Conservation (phyloP, 2,797 vertebrate species). For the Mastacembelus armatus region DNA sequence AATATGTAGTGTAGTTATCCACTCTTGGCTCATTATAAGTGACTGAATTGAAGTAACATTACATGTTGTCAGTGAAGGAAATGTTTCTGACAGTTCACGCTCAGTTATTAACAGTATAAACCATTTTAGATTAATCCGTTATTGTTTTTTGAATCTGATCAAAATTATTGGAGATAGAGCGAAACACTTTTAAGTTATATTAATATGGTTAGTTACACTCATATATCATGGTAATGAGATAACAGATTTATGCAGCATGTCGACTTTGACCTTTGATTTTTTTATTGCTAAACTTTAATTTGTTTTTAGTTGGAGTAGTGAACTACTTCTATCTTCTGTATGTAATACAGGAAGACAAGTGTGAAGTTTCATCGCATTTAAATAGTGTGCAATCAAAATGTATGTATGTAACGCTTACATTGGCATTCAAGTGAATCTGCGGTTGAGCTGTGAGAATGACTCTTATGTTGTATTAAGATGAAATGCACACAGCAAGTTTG, state of each 20-base stretch:
- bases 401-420: constrained; percentile 16
- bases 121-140: neutral
- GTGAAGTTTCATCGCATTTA: constrained; percentile 38
- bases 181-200: neutral
- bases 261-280: no score
- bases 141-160: neutral
- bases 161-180: neutral
- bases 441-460: constrained; percentile 25
- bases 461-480: no score
- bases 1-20: neutral
- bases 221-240: neutral
- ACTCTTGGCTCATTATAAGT: neutral
- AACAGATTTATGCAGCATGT: neutral
- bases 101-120: no score
- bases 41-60: constrained; percentile 13
- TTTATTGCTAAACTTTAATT: neutral
- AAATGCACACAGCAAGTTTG: constrained; percentile 24
- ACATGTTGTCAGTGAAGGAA: neutral
- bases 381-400: constrained; percentile 15
- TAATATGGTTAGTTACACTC: neutral
- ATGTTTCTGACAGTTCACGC: neutral
- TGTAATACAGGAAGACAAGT: constrained; percentile 7
- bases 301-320: neutral
- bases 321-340: constrained; percentile 7
- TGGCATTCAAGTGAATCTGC: constrained; percentile 9